These are phyloP conservation scores for Spinus pinus DNA, from an alignment of 2,797 vertebrate species.

Conservation along the genomic window DNA sequence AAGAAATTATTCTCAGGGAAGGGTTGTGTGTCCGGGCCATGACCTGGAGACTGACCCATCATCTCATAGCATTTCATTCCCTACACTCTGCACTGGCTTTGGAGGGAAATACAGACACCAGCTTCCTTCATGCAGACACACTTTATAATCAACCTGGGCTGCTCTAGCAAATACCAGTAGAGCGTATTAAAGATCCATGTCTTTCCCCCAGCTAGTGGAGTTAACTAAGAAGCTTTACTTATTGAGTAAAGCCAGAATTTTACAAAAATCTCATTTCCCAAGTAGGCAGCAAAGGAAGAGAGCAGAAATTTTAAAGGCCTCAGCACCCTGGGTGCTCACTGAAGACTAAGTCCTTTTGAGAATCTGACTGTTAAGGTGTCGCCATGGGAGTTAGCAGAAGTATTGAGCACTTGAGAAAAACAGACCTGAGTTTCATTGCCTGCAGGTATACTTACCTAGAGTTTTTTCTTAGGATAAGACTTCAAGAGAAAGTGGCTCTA, in stretches of 20 bases:
- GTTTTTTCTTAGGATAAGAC: conserved; percentile 62
- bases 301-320: conserved; percentile 41
- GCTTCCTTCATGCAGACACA: background rate
- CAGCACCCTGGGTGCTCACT: conserved; percentile 60
- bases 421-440: conserved; percentile 51
- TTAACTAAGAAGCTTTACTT: conserved; percentile 51
- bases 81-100: background rate
- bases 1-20: background rate
- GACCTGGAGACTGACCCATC: background rate
- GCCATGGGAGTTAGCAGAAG: conserved; percentile 46
- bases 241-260: conserved; percentile 39
- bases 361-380: conserved; percentile 51
- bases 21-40: background rate
- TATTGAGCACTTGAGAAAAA: conserved; percentile 57
- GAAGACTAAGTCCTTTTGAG: conserved; percentile 58
- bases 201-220: background rate
- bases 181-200: background rate
- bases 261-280: conserved; percentile 52
- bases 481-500: conserved; percentile 64
- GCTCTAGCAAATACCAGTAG: background rate
- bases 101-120: background rate
- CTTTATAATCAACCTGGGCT: background rate
- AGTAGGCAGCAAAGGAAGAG: conserved; percentile 25
- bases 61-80: background rate
- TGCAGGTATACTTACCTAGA: conserved; percentile 59